Conservation (phyloP, 2,113 vertebrate genomes). For the Progne subis region DNA sequence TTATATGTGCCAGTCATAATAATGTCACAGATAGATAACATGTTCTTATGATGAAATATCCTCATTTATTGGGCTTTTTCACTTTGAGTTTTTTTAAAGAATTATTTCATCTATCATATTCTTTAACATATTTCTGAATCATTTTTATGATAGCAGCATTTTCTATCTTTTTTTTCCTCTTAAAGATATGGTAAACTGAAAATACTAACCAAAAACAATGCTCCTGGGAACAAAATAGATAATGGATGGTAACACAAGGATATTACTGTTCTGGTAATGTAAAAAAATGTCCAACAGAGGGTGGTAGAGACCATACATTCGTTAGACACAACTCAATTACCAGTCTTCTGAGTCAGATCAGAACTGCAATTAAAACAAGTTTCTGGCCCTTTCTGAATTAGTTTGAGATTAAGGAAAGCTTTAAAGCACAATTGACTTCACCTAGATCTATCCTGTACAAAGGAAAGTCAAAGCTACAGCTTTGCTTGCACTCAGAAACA, state of each 20-base stretch:
- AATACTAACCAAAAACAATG: background rate
- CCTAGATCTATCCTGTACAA: background rate
- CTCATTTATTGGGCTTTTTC: background rate
- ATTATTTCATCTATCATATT: background rate
- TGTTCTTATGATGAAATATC: background rate
- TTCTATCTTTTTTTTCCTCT: background rate
- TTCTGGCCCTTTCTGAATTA: background rate
- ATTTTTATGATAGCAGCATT: background rate
- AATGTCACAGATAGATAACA: background rate
- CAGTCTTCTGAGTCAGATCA: background rate
- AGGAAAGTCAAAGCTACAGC: background rate
- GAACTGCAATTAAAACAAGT: background rate
- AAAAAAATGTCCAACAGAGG: constrained; percentile 48
- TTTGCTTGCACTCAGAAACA: background rate
- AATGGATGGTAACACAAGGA: background rate
- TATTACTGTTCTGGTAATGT: background rate
- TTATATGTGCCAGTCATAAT: background rate
- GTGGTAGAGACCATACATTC: background rate
- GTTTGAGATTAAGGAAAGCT: background rate
- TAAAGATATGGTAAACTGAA: background rate
- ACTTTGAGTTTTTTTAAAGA: background rate
- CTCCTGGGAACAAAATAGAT: background rate
- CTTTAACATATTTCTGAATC: background rate
- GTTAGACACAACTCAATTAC: background rate
- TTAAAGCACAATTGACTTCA: background rate